Percentiles rank a stretch among this genome's conserved stretches.
Conservation (phyloP, 2,888 invertebrate genomes). For the Homarus gammarus region DNA sequence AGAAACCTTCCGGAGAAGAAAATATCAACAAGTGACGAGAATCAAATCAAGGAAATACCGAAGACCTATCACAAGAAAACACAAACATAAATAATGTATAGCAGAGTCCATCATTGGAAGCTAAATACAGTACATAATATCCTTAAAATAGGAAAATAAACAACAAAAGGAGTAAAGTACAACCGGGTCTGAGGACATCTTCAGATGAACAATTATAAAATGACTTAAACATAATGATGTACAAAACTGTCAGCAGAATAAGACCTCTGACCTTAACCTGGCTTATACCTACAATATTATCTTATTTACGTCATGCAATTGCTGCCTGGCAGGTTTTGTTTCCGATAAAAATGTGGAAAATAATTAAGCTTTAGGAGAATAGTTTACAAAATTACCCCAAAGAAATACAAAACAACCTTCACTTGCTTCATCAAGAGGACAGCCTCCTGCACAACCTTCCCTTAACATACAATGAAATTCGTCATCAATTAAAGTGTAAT, state of each 20-base stretch:
- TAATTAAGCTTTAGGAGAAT: too few species aligned
- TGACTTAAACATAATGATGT: too few species aligned
- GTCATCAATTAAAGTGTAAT: not conserved
- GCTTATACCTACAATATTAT: too few species aligned
- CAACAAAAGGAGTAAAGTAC: not conserved
- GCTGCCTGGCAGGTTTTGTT: too few species aligned
- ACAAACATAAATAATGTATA: not conserved
- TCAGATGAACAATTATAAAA: too few species aligned
- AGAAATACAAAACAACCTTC: not conserved
- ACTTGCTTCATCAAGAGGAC: not conserved
- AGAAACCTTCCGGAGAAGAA: too few species aligned
- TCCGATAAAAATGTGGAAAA: too few species aligned
- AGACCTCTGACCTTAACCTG: too few species aligned
- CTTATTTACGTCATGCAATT: too few species aligned
- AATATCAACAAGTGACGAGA: not conserved
- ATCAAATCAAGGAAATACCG: not conserved
- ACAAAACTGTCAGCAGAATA: too few species aligned
- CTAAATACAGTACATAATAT: not conserved
- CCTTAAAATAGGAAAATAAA: not conserved
- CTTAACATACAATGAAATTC: too few species aligned
- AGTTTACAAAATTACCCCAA: not conserved
- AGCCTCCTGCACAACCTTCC: too few species aligned
- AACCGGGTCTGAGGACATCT: not conserved
- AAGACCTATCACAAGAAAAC: conserved; percentile 21
- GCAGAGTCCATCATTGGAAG: not conserved